Percentiles rank a stretch among this genome's conserved stretches.
phyloP scores from a whole-genome alignment of 2,797 vertebrate species.

The Aeoliscus strigatus region DNA sequence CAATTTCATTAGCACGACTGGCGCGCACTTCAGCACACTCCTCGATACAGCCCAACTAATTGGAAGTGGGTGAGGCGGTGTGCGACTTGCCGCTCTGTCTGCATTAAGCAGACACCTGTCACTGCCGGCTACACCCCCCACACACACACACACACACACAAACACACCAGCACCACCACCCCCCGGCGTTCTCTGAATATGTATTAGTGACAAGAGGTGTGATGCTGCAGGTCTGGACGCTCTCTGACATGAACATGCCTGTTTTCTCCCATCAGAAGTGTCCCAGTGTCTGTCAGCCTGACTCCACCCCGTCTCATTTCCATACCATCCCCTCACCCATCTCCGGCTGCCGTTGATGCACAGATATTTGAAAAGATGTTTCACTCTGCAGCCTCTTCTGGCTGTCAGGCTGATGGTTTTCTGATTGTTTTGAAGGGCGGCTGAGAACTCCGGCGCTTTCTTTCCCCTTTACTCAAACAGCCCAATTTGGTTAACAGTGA shows the following conservation, averaged over 20 bases:
- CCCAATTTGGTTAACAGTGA: conserved; percentile 67
- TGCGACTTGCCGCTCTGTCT: conserved; percentile 29
- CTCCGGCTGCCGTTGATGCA: conserved; percentile 38
- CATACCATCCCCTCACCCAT: conserved; percentile 48
- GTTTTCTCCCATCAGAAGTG: conserved; percentile 53
- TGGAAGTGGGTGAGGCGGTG: conserved; percentile 44
- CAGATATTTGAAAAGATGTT: conserved; percentile 56
- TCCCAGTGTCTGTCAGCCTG: conserved; percentile 59
- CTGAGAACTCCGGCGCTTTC: conserved; percentile 44
- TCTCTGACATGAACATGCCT: conserved; percentile 48
- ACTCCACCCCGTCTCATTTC: conserved; percentile 59
- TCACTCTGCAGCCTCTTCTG: conserved; percentile 51
- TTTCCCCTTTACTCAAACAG: conserved; percentile 44
- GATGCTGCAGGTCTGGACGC: conserved; percentile 42
- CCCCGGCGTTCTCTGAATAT: conserved; percentile 38
- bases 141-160: no score
- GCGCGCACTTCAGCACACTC: conserved; percentile 48
- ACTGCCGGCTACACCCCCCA: conserved; percentile 33
- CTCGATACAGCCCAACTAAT: conserved; percentile 53
- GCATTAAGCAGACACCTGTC: conserved; percentile 68
- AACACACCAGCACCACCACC: no score
- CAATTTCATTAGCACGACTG: conserved; percentile 48
- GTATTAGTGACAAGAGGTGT: conserved; percentile 32
- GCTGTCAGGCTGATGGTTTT: conserved; percentile 66
- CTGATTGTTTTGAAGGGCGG: conserved; percentile 67